Percentiles rank a stretch among this genome's conserved stretches.
These are phyloP conservation scores for Callitettix versicolor DNA, from an alignment of 1,140 invertebrate species.

Conservation along the genomic window DNA sequence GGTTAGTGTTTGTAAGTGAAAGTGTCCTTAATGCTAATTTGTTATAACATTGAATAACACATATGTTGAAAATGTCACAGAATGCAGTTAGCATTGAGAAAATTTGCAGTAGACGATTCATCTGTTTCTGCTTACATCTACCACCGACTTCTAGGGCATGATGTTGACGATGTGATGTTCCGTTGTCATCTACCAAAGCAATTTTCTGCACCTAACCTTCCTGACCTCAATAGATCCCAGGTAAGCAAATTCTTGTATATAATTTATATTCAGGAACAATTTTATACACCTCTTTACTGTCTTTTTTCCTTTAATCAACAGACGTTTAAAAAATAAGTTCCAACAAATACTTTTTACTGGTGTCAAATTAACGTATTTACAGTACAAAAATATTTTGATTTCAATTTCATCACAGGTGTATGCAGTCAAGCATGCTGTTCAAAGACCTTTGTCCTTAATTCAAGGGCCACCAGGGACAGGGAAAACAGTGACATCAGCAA, in stretches of 20 bases:
- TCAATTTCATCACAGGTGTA: slow-evolving; percentile 64
- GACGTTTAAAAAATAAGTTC: too few relatives aligned
- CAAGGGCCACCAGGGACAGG: slow-evolving; percentile 81
- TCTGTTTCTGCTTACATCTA: slow-evolving; percentile 98
- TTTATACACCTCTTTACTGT: too few relatives aligned
- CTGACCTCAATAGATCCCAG: slow-evolving; percentile 93
- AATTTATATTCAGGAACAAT: not conserved
- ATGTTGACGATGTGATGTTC: slow-evolving; percentile 90
- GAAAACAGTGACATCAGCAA: slow-evolving; percentile 98
- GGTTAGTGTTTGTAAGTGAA: slow-evolving; percentile 47
- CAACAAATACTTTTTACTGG: too few relatives aligned
- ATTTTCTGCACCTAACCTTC: slow-evolving; percentile 92
- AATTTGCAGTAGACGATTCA: slow-evolving; percentile 92
- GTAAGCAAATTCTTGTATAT: slow-evolving; percentile 25
- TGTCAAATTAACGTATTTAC: too few relatives aligned
- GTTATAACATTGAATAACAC: too few relatives aligned
- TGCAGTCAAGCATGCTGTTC: slow-evolving; percentile 97
- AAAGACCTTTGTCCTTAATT: slow-evolving; percentile 91
- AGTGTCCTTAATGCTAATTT: too few relatives aligned
- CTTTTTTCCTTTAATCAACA: too few relatives aligned
- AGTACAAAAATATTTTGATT: too few relatives aligned
- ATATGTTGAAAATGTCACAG: too few relatives aligned
- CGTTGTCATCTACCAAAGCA: slow-evolving; percentile 86
- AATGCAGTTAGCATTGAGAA: slow-evolving; percentile 89
- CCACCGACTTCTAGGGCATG: slow-evolving; percentile 90